A percentile compares a stretch with the other conserved stretches of the same genome.
phyloP scores from a whole-genome alignment of 1,140 invertebrate genomes.

The Hesperophylax magnus region DNA sequence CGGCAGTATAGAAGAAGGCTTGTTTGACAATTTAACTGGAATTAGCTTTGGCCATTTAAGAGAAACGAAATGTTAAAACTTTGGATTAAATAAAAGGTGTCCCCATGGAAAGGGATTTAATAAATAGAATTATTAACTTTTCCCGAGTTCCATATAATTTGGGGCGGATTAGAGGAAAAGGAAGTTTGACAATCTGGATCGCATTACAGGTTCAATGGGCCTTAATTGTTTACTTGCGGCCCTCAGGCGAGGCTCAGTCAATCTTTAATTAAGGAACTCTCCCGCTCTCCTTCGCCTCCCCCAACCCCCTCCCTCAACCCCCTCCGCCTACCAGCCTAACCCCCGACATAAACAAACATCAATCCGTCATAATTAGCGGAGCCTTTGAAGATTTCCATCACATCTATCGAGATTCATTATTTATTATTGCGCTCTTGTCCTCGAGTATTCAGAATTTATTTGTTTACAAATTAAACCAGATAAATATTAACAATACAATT shows the following conservation, averaged over 20 bases:
- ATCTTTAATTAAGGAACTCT: conserved; percentile 29
- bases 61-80: conserved; percentile 19
- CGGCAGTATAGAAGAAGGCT: no score
- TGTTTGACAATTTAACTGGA: no score
- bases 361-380: conserved; percentile 36
- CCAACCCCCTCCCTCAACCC: neutral
- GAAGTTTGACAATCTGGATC: conserved; percentile 37
- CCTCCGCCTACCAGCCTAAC: neutral
- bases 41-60: neutral
- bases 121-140: conserved; percentile 32
- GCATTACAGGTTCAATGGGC: conserved; percentile 37
- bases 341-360: conserved; percentile 25
- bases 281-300: neutral
- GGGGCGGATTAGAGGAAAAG: conserved; percentile 3
- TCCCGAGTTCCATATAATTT: conserved; percentile 21
- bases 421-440: conserved; percentile 26
- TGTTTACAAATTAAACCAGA: conserved; percentile 1
- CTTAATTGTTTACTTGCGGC: conserved; percentile 23
- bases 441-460: neutral
- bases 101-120: conserved; percentile 6
- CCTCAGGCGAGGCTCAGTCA: conserved; percentile 24
- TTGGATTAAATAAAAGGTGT: conserved; percentile 29
- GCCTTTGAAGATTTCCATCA: conserved; percentile 32
- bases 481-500: neutral
- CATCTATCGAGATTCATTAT: conserved; percentile 16